phyloP scores from a whole-genome alignment of 2,113 vertebrate genomes.

The Garra rufa region DNA sequence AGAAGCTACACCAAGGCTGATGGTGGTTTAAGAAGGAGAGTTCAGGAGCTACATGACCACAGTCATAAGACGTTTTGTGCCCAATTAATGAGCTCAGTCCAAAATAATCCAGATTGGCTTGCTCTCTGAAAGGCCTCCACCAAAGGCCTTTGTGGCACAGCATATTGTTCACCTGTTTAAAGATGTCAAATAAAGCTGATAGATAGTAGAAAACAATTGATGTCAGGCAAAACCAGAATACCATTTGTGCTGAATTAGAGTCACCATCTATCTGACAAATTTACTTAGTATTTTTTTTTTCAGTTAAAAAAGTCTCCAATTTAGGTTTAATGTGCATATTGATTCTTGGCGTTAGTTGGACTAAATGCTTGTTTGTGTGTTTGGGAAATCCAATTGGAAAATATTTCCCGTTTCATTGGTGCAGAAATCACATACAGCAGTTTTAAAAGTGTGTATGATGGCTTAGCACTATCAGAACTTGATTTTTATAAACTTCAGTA shows the following conservation, averaged over 20 bases:
- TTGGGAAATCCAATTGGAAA: not conserved
- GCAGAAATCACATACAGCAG: not conserved
- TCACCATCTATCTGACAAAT: not conserved
- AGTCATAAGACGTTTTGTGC: not conserved
- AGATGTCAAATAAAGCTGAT: not conserved
- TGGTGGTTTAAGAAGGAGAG: not conserved
- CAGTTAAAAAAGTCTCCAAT: not conserved
- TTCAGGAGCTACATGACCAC: not conserved
- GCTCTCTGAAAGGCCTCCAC: not conserved
- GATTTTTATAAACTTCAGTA: not conserved
- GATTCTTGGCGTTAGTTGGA: not conserved
- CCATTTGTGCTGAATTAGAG: constrained; percentile 1
- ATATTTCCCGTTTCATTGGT: not conserved
- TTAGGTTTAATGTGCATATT: not conserved
- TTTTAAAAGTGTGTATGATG: not conserved
- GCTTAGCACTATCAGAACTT: not conserved
- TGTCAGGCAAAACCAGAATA: not conserved
- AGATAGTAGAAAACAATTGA: not conserved
- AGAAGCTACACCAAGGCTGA: constrained; percentile 7
- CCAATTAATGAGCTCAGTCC: not conserved
- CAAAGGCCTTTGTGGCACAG: not conserved
- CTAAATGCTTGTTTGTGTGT: not conserved
- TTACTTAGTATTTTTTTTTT: not conserved
- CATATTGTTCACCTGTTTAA: not conserved
- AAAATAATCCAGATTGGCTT: constrained; percentile 4